These are phyloP conservation scores for Macheiramphus alcinus DNA, from an alignment of 2,113 vertebrate genomes.

Conservation along the genomic window DNA sequence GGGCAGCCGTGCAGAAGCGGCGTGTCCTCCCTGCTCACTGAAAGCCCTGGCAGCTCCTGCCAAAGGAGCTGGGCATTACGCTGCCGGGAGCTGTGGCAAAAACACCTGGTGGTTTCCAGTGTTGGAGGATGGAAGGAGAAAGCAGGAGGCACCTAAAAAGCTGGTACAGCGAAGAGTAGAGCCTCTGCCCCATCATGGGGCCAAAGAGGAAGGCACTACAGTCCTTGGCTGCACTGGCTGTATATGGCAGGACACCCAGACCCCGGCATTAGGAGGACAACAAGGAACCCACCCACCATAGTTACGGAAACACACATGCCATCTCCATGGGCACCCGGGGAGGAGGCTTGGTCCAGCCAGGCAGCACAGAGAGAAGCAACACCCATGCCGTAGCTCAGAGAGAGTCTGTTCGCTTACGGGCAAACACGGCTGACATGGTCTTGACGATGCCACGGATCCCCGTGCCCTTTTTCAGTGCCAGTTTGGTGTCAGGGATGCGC, in stretches of 20 bases:
- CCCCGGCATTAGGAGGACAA: neutral
- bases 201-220: neutral
- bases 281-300: neutral
- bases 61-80: neutral
- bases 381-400: conserved; percentile 41
- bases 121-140: neutral
- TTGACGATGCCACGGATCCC: conserved; percentile 83
- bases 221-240: neutral
- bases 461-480: conserved; percentile 71
- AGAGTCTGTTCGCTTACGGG: conserved; percentile 81
- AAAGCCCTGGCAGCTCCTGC: neutral
- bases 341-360: neutral
- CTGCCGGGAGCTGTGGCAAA: neutral
- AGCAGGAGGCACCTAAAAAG: neutral
- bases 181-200: neutral
- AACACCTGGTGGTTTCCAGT: neutral
- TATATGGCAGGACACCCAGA: neutral
- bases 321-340: neutral
- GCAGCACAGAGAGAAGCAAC: neutral
- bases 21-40: neutral
- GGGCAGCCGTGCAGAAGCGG: fast-evolving
- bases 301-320: neutral
- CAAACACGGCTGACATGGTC: conserved; percentile 82
- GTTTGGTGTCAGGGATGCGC: conserved; percentile 74
- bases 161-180: neutral